These are phyloP conservation scores for Dione vanillae DNA, from an alignment of 2,888 invertebrate genomes.

Conservation along the genomic window DNA sequence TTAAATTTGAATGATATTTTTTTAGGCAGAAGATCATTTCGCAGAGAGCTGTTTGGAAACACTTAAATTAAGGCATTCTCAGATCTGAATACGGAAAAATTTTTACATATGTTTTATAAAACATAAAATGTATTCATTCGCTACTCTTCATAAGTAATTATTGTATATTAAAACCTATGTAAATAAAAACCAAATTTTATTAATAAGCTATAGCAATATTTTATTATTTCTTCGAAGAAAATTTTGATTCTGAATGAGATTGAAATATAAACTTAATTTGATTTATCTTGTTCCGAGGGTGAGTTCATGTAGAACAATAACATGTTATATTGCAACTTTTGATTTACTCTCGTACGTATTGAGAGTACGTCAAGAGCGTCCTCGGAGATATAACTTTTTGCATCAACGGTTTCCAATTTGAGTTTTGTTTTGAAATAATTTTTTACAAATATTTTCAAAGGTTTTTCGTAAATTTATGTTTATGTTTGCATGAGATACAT, in stretches of 20 bases:
- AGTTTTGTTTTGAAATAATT: conserved; percentile 37
- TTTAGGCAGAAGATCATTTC: too few species aligned
- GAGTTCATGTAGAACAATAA: conserved; percentile 40
- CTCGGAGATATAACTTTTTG: conserved; percentile 42
- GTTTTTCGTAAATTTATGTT: neutral
- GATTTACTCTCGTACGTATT: conserved; percentile 40
- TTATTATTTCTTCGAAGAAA: too few species aligned
- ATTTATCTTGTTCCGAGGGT: conserved; percentile 28
- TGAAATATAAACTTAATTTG: conserved; percentile 10
- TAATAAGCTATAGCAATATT: too few species aligned
- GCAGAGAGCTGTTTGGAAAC: too few species aligned
- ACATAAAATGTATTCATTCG: too few species aligned
- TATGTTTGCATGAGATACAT: neutral
- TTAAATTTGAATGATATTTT: too few species aligned
- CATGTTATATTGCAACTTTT: conserved; percentile 42
- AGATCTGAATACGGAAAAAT: too few species aligned
- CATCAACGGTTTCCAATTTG: conserved; percentile 43
- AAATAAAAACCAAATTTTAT: too few species aligned
- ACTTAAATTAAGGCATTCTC: too few species aligned
- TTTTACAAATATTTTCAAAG: conserved; percentile 30
- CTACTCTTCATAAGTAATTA: too few species aligned
- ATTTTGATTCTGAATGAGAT: neutral
- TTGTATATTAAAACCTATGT: too few species aligned
- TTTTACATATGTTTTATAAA: too few species aligned
- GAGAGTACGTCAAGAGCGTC: conserved; percentile 34